phyloP scores from a whole-genome alignment of 2,888 invertebrate genomes.

The Drosophila borborema region DNA sequence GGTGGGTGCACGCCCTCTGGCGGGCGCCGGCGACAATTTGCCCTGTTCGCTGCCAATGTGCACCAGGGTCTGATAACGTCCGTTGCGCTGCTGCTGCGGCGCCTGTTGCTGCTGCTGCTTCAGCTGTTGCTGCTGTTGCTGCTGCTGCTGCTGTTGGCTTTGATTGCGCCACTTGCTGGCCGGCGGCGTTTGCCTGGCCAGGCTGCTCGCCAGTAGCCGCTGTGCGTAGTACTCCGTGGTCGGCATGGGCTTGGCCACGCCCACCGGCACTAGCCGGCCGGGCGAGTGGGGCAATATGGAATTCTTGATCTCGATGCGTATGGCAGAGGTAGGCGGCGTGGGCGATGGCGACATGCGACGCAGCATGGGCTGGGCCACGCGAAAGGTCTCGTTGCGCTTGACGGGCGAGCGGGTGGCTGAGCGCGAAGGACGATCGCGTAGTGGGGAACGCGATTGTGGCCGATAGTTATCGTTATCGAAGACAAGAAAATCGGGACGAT shows the following conservation, averaged over 20 bases:
- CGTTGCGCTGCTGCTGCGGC: slow-evolving; percentile 26
- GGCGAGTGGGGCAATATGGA: slow-evolving; percentile 83
- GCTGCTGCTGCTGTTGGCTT: slow-evolving; percentile 23
- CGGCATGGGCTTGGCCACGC: slow-evolving; percentile 84
- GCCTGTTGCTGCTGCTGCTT: neutral
- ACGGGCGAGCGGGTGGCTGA: slow-evolving; percentile 72
- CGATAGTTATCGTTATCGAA: slow-evolving; percentile 84
- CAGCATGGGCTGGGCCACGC: slow-evolving; percentile 67
- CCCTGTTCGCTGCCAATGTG: slow-evolving; percentile 72
- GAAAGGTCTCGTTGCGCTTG: slow-evolving; percentile 79
- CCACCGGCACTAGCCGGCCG: slow-evolving; percentile 83
- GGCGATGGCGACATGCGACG: slow-evolving; percentile 60
- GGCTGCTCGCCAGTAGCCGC: slow-evolving; percentile 60
- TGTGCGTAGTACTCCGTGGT: slow-evolving; percentile 70
- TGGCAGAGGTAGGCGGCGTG: slow-evolving; percentile 55
- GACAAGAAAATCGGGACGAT: slow-evolving; percentile 76
- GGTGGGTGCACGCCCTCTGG: slow-evolving; percentile 70
- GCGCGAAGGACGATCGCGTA: slow-evolving; percentile 72
- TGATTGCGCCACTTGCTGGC: slow-evolving; percentile 49
- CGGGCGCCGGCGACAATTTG: slow-evolving; percentile 17
- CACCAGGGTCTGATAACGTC: slow-evolving; percentile 82
- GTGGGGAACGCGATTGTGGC: slow-evolving; percentile 83
- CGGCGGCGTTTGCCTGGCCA: slow-evolving; percentile 18
- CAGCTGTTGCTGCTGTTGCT: neutral
- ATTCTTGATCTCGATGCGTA: slow-evolving; percentile 84